These are phyloP conservation scores for Pelecanus crispus DNA, from an alignment of 2,113 vertebrate species.

Conservation along the genomic window DNA sequence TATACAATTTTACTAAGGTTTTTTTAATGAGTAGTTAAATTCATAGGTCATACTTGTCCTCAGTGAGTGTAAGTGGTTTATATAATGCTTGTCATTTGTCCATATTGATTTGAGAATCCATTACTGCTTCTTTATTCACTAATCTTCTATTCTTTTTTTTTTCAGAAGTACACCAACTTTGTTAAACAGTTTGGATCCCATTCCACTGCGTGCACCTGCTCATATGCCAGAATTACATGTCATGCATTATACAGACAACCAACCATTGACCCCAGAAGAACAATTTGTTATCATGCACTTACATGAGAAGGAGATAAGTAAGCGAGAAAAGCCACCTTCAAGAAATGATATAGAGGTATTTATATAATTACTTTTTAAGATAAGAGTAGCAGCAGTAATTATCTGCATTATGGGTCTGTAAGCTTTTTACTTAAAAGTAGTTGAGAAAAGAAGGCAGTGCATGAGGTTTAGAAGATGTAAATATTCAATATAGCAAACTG, in stretches of 20 bases:
- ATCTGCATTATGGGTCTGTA: background rate
- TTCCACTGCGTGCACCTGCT: background rate
- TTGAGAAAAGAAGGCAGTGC: background rate
- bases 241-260: slow-evolving; percentile 14
- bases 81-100: background rate
- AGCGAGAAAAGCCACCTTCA: slow-evolving; percentile 63
- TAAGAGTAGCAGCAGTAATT: background rate
- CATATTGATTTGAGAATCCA: background rate
- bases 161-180: background rate
- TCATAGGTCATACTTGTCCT: background rate
- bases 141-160: background rate
- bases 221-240: background rate
- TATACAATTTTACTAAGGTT: background rate
- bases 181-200: background rate
- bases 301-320: slow-evolving; percentile 67
- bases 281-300: slow-evolving; percentile 80
- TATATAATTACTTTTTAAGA: background rate
- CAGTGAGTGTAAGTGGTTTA: background rate
- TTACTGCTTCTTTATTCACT: background rate
- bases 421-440: background rate
- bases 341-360: slow-evolving; percentile 79
- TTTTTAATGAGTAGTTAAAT: background rate
- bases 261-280: slow-evolving; percentile 78
- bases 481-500: background rate
- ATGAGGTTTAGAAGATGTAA: background rate